Evolutionary conservation across 2,888 invertebrate species (phyloP), one percentile per base, ranked within the genome.

Genomic region (Napeogenes sylphis): DNA sequence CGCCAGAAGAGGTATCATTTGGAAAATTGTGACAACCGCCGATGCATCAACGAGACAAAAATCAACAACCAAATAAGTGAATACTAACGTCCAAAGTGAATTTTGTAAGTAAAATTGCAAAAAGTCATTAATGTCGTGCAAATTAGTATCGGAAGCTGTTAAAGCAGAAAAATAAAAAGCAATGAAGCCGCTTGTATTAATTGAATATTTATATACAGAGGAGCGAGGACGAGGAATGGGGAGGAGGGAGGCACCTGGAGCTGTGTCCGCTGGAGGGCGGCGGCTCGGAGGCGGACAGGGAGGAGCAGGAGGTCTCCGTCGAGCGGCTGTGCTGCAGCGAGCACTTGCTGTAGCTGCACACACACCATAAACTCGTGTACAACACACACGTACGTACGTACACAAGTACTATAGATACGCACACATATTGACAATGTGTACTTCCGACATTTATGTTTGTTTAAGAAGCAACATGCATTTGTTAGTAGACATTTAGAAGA

Each of bases 311-410:
- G 67, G 87, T 83, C 69, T 87, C 87, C 59, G 83, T 76, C 72
- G 83, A 82, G 82, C 89, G 86, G 80, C 84, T 84, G 84, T 87
- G 89, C 78, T 87, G 89, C 84, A 90, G 85, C 83, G 89, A 87
- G 78, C 74, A 73, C 84, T 83, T 84, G 84, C 87, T 85, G 85
- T 87, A 89, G 79, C 89, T 87, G 81, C 77, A 54, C 69, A 58
- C 68, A 64, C 58, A 38, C 65, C 65, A 58, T 66, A 58, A 62
- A 57, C 65, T 47, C 66, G 53, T 70, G 47, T 58, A 21, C 53
- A 21, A 21, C 63, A 57, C 65, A 53, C 66, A 54, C 70, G 47
- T 58, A 21, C 53, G 10, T 30, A 14, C 61, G 32, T 58, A 35
- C 51, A 55, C 56, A 54, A 58, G 45, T 12, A 46, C 30, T 32